Evolutionary conservation across 1,140 invertebrate genomes (phyloP).

Genomic region (Leptestheria dahalacensis): DNA sequence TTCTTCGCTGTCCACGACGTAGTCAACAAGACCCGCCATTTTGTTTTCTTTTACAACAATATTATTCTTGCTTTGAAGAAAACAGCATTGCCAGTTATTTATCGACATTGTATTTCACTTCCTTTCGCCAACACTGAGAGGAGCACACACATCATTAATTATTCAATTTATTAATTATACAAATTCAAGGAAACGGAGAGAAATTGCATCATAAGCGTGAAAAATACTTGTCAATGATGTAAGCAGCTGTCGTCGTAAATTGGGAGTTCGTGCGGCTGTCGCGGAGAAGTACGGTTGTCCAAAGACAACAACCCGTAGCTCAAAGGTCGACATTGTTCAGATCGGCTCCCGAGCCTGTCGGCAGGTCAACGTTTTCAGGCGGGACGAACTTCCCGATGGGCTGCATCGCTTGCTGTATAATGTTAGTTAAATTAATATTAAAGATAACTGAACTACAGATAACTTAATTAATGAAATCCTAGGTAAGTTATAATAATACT

Average conservation of each 20-base stretch:
- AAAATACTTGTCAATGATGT: too few species aligned
- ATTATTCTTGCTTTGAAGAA: background rate
- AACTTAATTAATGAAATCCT: background rate
- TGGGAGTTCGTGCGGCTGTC: too few species aligned
- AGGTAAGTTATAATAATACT: background rate
- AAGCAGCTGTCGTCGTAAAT: too few species aligned
- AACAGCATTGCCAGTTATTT: too few species aligned
- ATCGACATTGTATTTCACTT: too few species aligned
- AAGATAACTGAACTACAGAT: too few species aligned
- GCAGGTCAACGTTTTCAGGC: constrained; percentile 44
- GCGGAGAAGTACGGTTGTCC: too few species aligned
- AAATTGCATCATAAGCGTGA: too few species aligned
- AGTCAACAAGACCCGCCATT: constrained; percentile 11
- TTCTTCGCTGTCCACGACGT: constrained; percentile 5
- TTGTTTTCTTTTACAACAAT: background rate
- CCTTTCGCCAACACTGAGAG: too few species aligned
- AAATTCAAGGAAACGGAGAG: too few species aligned
- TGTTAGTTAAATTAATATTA: too few species aligned
- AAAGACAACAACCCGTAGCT: constrained; percentile 5
- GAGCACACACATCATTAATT: background rate
- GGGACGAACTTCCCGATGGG: constrained; percentile 58
- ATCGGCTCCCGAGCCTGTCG: constrained; percentile 49
- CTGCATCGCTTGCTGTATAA: constrained; percentile 36
- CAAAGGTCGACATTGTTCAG: constrained; percentile 53
- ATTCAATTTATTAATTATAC: background rate